Evolutionary conservation across 2,797 vertebrate genomes (phyloP).

Genomic region (Sebastiscus albofasciatus): DNA sequence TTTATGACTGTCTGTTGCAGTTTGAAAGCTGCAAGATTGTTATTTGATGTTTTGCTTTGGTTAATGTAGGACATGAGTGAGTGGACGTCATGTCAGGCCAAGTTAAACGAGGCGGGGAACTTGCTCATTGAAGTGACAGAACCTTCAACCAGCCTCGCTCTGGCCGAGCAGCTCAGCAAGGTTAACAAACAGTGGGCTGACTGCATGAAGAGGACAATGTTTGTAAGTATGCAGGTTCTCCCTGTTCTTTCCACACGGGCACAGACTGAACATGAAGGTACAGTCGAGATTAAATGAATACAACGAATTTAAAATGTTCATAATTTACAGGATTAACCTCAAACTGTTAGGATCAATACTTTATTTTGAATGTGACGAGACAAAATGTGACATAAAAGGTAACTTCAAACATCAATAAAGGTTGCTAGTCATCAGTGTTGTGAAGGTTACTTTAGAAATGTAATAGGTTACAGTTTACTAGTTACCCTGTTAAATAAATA

Average conservation of each 20-base stretch:
- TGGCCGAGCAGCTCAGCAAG: constrained; percentile 85
- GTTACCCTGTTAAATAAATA: background rate
- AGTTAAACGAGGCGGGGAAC: constrained; percentile 87
- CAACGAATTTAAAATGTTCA: background rate
- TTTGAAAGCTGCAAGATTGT: background rate
- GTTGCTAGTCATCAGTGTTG: background rate
- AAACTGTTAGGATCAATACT: background rate
- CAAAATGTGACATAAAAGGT: background rate
- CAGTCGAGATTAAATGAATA: background rate
- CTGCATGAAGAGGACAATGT: constrained; percentile 83
- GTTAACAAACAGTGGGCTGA: constrained; percentile 91
- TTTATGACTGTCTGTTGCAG: background rate
- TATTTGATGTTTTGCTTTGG: background rate
- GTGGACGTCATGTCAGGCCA: constrained; percentile 82
- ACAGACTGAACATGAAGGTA: background rate
- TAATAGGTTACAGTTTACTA: background rate
- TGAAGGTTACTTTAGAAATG: too few species aligned
- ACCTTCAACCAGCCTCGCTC: constrained; percentile 71
- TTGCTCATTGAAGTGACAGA: constrained; percentile 86
- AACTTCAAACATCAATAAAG: background rate
- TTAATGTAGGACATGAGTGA: constrained; percentile 58
- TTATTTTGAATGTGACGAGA: background rate
- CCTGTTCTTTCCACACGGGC: background rate
- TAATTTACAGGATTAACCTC: background rate
- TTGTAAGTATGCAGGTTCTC: constrained; percentile 79